Evolutionary conservation across 2,113 vertebrate species (phyloP).

Genomic region (Notothenia coriiceps): DNA sequence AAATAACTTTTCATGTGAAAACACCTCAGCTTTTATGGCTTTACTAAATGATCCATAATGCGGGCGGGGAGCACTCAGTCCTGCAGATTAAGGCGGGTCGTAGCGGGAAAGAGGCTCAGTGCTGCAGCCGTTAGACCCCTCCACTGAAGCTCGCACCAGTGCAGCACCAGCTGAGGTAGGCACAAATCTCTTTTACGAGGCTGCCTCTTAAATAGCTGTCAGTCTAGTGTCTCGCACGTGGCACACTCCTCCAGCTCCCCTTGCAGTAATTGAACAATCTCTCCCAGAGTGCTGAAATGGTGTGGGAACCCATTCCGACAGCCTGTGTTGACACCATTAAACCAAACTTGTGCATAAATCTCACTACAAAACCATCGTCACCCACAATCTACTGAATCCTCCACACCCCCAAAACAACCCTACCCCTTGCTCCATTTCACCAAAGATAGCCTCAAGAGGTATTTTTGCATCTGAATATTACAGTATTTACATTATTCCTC

Average conservation of each 20-base stretch:
- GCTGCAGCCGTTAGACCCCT: slow-evolving; percentile 62
- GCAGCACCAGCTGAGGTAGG: slow-evolving; percentile 65
- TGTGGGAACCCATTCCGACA: slow-evolving; percentile 77
- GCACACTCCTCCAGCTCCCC: slow-evolving; percentile 66
- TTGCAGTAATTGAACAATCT: slow-evolving; percentile 83
- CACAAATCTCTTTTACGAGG: slow-evolving; percentile 88
- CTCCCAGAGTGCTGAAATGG: slow-evolving; percentile 74
- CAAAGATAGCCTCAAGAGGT: slow-evolving; percentile 17
- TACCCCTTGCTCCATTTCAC: slow-evolving; percentile 31
- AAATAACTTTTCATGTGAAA: slow-evolving; percentile 88
- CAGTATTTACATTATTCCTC: slow-evolving; percentile 46
- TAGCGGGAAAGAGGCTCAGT: slow-evolving; percentile 50
- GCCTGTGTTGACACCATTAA: slow-evolving; percentile 83
- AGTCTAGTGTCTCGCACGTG: slow-evolving; percentile 80
- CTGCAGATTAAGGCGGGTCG: slow-evolving; percentile 71
- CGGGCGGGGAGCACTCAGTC: slow-evolving; percentile 75
- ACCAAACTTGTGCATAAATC: slow-evolving; percentile 80
- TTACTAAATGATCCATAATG: slow-evolving; percentile 87
- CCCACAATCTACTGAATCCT: slow-evolving; percentile 22
- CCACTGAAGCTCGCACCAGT: slow-evolving; percentile 51
- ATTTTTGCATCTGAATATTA: slow-evolving; percentile 26
- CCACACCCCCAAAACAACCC: slow-evolving; percentile 27
- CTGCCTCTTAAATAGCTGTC: slow-evolving; percentile 86
- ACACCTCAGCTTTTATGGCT: slow-evolving; percentile 85
- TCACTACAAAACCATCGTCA: slow-evolving; percentile 57